Base-by-base conservation (phyloP, 2,797 vertebrate genomes). In the Pogonophryne albipinna region DNA sequence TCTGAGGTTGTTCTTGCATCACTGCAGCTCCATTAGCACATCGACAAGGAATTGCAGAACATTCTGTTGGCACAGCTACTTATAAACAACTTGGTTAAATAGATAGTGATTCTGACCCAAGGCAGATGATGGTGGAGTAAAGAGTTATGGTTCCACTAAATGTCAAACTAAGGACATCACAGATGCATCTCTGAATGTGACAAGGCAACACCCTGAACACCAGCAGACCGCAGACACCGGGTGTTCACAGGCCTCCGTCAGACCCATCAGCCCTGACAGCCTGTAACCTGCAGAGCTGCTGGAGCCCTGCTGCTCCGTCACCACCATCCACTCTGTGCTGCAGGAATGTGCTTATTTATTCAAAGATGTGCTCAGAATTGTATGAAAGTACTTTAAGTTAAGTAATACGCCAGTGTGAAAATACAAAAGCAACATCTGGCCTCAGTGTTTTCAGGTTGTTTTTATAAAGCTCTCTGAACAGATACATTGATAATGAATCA, bases 141-240 rank as follows among this genome's bases (percentile, higher is more conserved):
- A 51, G 58, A 78, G 79, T 79, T 77, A 75, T 56, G 50, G 75
- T 66, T 84, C 4, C 5, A 20, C 71, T 56, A 8, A 70, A 60
- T 44, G 52, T 65, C 71, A 77, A 57, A 63, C 34, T 65, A 31
- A 71, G 49, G 0, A 10, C 71, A 51, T 20, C 17, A 55, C 31
- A 1, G 13, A 49, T 51, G 23, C 75, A 79, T 77, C 51, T 62
- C 19, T n/a, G 56, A 19, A 15, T 9, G 38, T 17, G 53, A 71
- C 10, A n/a, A 57, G 41, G 17, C 31, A 72, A 77, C 76, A 71
- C 52, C 72, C 69, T 27, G 12, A 41, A 66, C 79, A 66, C 34
- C 34, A 6, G 6, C 34, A 38, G 6, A 49, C 4, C 55, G 34
- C 13, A 42, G 19, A 51, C 19, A 11, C 11, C 14, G 16, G 4